A percentile compares a stretch with the other conserved stretches of the same genome.
Evolutionary conservation across 2,797 vertebrate genomes (phyloP).

Genomic region (Sphenopsis melanotis): DNA sequence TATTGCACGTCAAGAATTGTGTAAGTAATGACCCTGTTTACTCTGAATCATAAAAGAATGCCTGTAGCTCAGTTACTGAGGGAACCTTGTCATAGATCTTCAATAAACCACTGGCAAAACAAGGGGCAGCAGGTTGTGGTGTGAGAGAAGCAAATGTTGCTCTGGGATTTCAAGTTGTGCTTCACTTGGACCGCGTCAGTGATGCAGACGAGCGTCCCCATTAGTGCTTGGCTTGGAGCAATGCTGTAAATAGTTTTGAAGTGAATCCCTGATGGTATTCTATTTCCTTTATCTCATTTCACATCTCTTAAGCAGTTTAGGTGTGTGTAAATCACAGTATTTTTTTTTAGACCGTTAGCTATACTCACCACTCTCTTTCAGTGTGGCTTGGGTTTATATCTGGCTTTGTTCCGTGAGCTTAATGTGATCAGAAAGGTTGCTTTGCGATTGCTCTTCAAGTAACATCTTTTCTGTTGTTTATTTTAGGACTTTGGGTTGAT

Average conservation of each 20-base stretch:
- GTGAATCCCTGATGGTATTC: background rate
- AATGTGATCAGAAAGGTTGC: background rate
- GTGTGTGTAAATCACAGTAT: background rate
- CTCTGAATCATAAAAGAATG: background rate
- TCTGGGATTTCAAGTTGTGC: background rate
- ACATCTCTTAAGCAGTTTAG: background rate
- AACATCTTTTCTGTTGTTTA: conserved; percentile 17
- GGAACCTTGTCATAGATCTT: background rate
- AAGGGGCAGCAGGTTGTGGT: background rate
- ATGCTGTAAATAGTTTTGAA: background rate
- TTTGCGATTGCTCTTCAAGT: background rate
- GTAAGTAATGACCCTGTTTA: background rate
- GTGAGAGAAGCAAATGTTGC: background rate
- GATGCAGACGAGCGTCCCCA: background rate
- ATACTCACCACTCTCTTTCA: background rate
- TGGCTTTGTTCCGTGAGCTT: background rate
- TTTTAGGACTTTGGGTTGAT: conserved; percentile 92
- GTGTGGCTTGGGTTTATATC: background rate
- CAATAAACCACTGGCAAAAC: background rate
- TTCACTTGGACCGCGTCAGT: background rate
- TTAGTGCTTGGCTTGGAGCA: background rate
- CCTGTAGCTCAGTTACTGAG: background rate
- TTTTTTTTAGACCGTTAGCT: background rate
- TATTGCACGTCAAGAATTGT: background rate
- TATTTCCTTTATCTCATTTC: background rate